Percentiles rank a stretch among this genome's conserved stretches.
These are phyloP conservation scores for Crossocerus cetratus DNA, from an alignment of 2,888 invertebrate genomes.

Conservation along the genomic window DNA sequence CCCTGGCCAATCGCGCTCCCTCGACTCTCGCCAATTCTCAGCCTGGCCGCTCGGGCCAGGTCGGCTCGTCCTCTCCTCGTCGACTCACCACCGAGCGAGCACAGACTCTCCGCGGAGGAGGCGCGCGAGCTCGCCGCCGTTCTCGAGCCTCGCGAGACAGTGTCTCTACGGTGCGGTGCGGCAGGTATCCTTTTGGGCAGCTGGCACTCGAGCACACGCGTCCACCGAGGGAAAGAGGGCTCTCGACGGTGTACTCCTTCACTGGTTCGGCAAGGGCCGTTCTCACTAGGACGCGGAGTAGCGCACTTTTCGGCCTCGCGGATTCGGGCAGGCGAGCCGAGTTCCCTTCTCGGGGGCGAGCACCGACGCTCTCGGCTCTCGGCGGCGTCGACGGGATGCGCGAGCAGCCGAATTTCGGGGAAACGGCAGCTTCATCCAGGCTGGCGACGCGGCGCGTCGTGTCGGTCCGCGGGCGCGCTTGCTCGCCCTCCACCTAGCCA, in stretches of 20 bases:
- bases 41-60: neutral
- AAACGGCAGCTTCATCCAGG: neutral
- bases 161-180: too few species aligned
- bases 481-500: neutral
- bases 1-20: constrained; percentile 56
- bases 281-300: too few species aligned
- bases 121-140: too few species aligned
- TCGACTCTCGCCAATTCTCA: neutral
- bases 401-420: constrained; percentile 2
- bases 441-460: neutral
- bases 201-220: constrained; percentile 48
- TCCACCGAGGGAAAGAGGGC: constrained; percentile 21
- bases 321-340: too few species aligned
- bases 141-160: too few species aligned
- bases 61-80: neutral
- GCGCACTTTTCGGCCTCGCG: too few species aligned
- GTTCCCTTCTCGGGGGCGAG: too few species aligned
- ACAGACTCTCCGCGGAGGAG: too few species aligned
- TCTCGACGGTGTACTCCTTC: neutral
- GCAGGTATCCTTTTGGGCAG: constrained; percentile 51
- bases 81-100: too few species aligned
- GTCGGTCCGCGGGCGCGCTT: neutral
- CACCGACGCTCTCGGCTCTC: neutral
- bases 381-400: constrained; percentile 2
- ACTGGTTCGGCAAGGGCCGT: too few species aligned